These are phyloP conservation scores for Tachina grossa DNA, from an alignment of 2,888 invertebrate genomes.

Conservation along the genomic window DNA sequence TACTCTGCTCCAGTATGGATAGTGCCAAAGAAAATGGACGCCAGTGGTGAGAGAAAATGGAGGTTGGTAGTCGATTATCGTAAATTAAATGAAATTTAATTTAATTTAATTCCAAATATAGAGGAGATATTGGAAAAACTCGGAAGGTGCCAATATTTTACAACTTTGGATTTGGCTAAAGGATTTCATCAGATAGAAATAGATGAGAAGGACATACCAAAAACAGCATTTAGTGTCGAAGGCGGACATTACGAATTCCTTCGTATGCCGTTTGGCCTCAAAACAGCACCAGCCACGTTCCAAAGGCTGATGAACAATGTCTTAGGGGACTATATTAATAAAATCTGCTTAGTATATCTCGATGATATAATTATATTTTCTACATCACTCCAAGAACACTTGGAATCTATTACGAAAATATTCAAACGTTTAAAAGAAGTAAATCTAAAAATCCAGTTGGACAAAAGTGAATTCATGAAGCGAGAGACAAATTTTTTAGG, in stretches of 20 bases:
- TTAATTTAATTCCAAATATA: constrained; percentile 5
- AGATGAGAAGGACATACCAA: background rate
- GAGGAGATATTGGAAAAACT: background rate
- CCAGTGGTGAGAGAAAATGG: background rate
- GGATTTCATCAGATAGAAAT: constrained; percentile 1
- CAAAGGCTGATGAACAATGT: background rate
- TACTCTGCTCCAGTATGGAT: background rate
- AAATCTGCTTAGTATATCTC: background rate
- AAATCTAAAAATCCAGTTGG: background rate
- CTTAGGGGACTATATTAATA: background rate
- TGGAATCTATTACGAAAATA: background rate
- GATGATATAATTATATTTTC: background rate
- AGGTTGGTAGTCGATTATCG: background rate
- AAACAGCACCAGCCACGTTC: background rate
- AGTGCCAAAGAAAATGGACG: background rate
- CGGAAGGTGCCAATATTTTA: constrained; percentile 3
- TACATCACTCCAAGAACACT: background rate
- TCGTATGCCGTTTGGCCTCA: background rate
- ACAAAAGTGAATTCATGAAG: background rate
- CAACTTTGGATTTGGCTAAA: constrained; percentile 4
- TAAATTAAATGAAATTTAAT: background rate
- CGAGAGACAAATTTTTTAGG: too few species aligned
- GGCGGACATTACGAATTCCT: background rate
- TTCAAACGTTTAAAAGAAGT: too few species aligned
- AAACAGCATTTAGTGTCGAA: background rate